Percentiles rank a stretch among this genome's conserved stretches.
Conservation (phyloP, 2,797 vertebrate species). For the Oreochromis grahami region DNA sequence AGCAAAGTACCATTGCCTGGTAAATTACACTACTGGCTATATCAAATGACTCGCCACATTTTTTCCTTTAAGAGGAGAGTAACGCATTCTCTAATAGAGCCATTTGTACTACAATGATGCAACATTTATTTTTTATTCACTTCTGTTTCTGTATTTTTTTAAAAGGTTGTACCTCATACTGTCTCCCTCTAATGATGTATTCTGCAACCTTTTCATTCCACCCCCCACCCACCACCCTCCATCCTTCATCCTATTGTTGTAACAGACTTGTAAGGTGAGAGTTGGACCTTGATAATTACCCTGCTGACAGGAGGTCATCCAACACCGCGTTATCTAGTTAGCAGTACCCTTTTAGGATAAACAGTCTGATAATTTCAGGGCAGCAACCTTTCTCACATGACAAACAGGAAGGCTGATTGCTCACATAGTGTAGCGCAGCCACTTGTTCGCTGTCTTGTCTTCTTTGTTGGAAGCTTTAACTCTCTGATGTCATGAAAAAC, state of each 20-base stretch:
- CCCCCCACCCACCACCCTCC: background rate
- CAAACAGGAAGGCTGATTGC: constrained; percentile 50
- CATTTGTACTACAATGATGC: background rate
- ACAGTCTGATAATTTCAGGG: constrained; percentile 56
- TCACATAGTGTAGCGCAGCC: constrained; percentile 30
- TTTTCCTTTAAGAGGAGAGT: background rate
- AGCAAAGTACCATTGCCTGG: fast-evolving
- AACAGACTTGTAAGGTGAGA: constrained; percentile 65
- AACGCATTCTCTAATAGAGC: background rate
- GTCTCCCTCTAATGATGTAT: background rate
- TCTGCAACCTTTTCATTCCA: background rate
- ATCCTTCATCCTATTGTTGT: constrained; percentile 19
- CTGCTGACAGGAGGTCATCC: constrained; percentile 64
- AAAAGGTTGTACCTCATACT: background rate
- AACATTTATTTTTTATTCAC: background rate
- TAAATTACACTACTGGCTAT: fast-evolving
- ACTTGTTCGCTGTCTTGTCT: constrained; percentile 27
- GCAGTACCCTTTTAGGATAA: constrained; percentile 35
- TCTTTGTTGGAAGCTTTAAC: constrained; percentile 49
- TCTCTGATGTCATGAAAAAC: constrained; percentile 57
- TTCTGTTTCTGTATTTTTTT: background rate
- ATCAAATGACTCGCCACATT: background rate
- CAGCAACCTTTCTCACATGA: constrained; percentile 61
- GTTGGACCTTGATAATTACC: constrained; percentile 56
- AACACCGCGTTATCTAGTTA: constrained; percentile 55